Conservation (phyloP, 2,888 invertebrate genomes). For the Agrilus mali region DNA sequence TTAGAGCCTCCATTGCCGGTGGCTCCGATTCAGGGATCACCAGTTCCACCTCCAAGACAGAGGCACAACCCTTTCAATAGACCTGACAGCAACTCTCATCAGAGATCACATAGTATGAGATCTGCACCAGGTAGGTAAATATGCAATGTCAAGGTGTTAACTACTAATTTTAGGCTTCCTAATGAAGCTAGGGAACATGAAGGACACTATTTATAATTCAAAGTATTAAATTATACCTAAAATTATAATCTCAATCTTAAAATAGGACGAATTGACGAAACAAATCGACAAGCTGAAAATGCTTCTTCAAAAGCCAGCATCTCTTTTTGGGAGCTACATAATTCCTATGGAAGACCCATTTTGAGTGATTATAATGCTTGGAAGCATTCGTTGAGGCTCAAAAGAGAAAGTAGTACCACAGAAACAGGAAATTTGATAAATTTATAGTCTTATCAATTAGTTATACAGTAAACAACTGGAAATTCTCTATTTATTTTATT, state of each 20-base stretch:
- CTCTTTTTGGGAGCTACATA: slow-evolving; percentile 59
- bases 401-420: slow-evolving; percentile 23
- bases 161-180: too few relatives aligned
- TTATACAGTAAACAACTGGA: slow-evolving; percentile 5
- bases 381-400: slow-evolving; percentile 41
- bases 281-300: slow-evolving; percentile 7
- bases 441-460: slow-evolving; percentile 22
- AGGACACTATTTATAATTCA: too few relatives aligned
- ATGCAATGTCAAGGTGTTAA: neutral
- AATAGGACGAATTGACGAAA: slow-evolving; percentile 19
- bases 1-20: slow-evolving; percentile 28
- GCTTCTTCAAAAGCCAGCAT: slow-evolving; percentile 28
- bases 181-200: too few relatives aligned
- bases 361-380: slow-evolving; percentile 55
- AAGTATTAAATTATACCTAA: too few relatives aligned
- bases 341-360: slow-evolving; percentile 53
- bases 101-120: slow-evolving; percentile 40
- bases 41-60: slow-evolving; percentile 64
- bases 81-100: slow-evolving; percentile 33
- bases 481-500: too few relatives aligned
- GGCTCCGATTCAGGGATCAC: slow-evolving; percentile 41
- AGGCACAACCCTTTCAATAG: slow-evolving; percentile 76
- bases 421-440: slow-evolving; percentile 35
- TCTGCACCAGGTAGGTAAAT: slow-evolving; percentile 33
- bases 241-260: neutral